Evolutionary conservation across 2,113 vertebrate species (phyloP), one percentile per base, ranked within the genome.

Genomic region (Burhinus bistriatus): DNA sequence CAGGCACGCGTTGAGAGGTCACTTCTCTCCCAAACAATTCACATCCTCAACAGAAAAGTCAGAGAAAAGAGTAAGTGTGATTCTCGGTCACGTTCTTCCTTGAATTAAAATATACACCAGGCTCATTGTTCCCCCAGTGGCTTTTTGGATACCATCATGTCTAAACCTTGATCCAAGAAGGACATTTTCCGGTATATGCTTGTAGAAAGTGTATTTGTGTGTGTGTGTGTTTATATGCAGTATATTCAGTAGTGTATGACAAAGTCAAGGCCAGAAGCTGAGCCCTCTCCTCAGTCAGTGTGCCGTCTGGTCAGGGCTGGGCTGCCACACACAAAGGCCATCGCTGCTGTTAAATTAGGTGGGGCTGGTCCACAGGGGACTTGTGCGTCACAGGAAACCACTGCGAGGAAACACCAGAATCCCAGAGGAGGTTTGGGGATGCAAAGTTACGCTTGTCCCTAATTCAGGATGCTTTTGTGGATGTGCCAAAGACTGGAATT

Each of bases 201-300:
- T 47, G 49, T 17, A 57, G 52, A 44, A 44, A 55, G 5, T 5
- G 4, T 4, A 3, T 32, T 49, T 83, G 51, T 52, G 54, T 23
- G 0, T 15, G 27, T 51, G 18, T 47, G 29, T 55, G 20, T 30
- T 58, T 66, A 7, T 36, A 45, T 11, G 2, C 15, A 44, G 54
- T 4, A 9, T 25, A 22, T 30, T 30, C 2, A 2, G 61, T 18
- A 21, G 1, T 0, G 0, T 25, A 8, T 14, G 59, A 27, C 52
- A 62, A 77, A 72, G 58, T 17, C 58, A 47, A 66, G 81, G 55
- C 34, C 57, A 84, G 52, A 72, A 12, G 65, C 49, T 75, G 87
- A 88, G 70, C 76, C 69, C 57, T 55, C 10, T 72, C 57, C 57
- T 27, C 42, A 14, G 13, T 12, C 44, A 52, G 26, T 20, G 25